phyloP scores from a whole-genome alignment of 2,113 vertebrate genomes.

The Percopsis transmontana region DNA sequence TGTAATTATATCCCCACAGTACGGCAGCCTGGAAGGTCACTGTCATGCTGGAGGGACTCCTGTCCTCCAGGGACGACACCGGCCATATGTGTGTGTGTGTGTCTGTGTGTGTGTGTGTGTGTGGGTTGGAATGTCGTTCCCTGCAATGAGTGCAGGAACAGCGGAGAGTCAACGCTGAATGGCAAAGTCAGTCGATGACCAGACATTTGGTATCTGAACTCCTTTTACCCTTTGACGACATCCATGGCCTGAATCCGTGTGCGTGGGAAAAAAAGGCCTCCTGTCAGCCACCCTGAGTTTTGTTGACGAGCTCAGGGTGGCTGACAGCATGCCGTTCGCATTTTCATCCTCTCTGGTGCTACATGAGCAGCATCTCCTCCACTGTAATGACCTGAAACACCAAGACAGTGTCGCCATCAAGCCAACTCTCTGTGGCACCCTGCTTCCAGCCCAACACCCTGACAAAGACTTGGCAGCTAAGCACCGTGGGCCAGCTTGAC shows the following conservation, averaged over 20 bases:
- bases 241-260: no score
- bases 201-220: no score
- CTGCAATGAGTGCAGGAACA: background rate
- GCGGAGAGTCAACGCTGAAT: no score
- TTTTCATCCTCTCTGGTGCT: slow-evolving; percentile 7
- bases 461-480: slow-evolving; percentile 74
- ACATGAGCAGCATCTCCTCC: slow-evolving; percentile 20
- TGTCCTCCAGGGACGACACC: slow-evolving; percentile 45
- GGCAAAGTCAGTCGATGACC: no score
- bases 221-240: no score
- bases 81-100: slow-evolving; percentile 44
- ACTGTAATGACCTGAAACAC: slow-evolving; percentile 44
- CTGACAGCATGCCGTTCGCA: no score
- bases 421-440: slow-evolving; percentile 57
- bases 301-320: no score
- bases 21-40: slow-evolving; percentile 65
- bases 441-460: slow-evolving; percentile 62
- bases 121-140: background rate
- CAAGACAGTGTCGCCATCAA: background rate
- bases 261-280: no score
- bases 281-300: no score
- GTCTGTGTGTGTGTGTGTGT: slow-evolving; percentile 14
- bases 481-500: slow-evolving; percentile 67
- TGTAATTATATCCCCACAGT: slow-evolving; percentile 70
- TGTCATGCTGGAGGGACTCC: slow-evolving; percentile 63